Evolutionary conservation across 2,888 invertebrate genomes (phyloP), one percentile per base, ranked within the genome.

Genomic region (Heliconius aoede): DNA sequence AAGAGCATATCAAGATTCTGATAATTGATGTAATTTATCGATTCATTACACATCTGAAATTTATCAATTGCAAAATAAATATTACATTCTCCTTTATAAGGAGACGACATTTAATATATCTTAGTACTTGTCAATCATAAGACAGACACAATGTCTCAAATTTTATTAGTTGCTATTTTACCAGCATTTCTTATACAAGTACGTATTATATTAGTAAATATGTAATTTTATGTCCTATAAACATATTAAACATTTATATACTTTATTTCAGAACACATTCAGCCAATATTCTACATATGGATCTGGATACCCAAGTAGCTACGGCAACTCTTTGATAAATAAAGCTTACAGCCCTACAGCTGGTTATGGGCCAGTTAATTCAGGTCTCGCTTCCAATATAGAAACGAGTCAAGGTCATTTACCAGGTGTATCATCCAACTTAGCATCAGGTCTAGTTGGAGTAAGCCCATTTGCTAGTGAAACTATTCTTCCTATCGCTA

Each of bases 341-440:
- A 65, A 36, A 40, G 65, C 36, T 0, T 65, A 65, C 15, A 65
- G 36, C 24, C 65, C 65, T 21, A n/a, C 30, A 36, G n/a, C 15
- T 40, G 65, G 65, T 8, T 40, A 15, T 36, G 65, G 65, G 0
- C 15, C 36, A 36, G 40, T 36, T 3, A 65, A 4, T 18, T 3
- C 60, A 28, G 26, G 28, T 58, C 26, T 74, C 3, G 15, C 60
- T 28, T n/a, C 74, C 28, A 60, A 40, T 58, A 73, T 69, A 30
- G 68, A 46, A 69, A 30, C 68, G 28, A 68, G 18, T 28, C 68
- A 51, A 30, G 28, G 5, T 24, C 36, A 24, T 15, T 24, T 36
- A 69, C 28, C 24, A 21, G 68, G 68, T 51, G 3, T 69, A 21
- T 21, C 69, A 13, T 55, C 69, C 46, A 69, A 51, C 30, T 28